Conservation (phyloP, 1,140 invertebrate species). For the Leptoteleia sp. region DNA sequence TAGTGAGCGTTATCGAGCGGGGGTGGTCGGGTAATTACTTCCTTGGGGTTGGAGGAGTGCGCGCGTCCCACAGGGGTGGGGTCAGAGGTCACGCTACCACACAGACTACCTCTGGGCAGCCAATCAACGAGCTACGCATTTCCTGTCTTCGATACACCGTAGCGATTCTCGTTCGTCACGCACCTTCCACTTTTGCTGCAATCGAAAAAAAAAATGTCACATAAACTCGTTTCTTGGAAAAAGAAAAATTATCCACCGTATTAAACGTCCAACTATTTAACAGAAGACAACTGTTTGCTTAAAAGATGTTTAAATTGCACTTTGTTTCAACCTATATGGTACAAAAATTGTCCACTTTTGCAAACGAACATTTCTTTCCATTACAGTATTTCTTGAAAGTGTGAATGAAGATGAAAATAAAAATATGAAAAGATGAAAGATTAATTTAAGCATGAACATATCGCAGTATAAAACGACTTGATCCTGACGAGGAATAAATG, state of each 20-base stretch:
- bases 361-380: too few relatives aligned
- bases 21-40: constrained; percentile 78
- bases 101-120: constrained; percentile 72
- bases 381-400: too few relatives aligned
- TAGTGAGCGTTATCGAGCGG: constrained; percentile 76
- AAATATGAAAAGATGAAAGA: too few relatives aligned
- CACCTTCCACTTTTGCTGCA: constrained; percentile 45
- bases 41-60: constrained; percentile 76
- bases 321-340: too few relatives aligned
- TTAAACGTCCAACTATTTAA: constrained; percentile 40
- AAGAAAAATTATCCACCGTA: constrained; percentile 39
- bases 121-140: constrained; percentile 76
- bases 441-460: too few relatives aligned
- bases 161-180: constrained; percentile 61
- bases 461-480: too few relatives aligned
- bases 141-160: constrained; percentile 69
- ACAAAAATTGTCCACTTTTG: too few relatives aligned
- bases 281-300: constrained; percentile 2
- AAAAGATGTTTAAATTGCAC: constrained; percentile 1
- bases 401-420: too few relatives aligned
- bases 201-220: constrained; percentile 29
- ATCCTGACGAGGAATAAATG: too few relatives aligned
- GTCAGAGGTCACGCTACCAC: constrained; percentile 76
- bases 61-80: constrained; percentile 77
- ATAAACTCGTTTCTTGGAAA: constrained; percentile 1